Percentiles rank a stretch among this genome's conserved stretches.
phyloP scores from a whole-genome alignment of 2,113 vertebrate species.

The Nesogale talazaci region DNA sequence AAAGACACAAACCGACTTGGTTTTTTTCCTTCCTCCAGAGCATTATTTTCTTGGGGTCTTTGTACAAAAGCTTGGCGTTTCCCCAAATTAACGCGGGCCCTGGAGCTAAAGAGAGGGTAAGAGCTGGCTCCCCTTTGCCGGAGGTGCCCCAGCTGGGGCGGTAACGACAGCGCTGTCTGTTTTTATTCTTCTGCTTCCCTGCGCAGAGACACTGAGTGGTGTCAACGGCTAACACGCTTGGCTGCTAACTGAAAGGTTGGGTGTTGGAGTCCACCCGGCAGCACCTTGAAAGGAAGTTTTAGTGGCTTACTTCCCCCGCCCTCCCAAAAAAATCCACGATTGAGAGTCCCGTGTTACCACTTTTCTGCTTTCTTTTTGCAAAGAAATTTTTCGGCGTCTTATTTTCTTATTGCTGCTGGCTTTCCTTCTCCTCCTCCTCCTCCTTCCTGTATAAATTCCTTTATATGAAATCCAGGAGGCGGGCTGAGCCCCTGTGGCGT shows the following conservation, averaged over 20 bases:
- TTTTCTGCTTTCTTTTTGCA: too few relatives aligned
- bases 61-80: not conserved
- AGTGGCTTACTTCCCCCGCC: not conserved
- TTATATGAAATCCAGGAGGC: too few relatives aligned
- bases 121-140: not conserved
- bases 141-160: not conserved
- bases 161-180: not conserved
- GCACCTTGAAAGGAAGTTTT: not conserved
- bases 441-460: too few relatives aligned
- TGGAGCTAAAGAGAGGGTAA: not conserved
- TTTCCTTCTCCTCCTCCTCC: too few relatives aligned
- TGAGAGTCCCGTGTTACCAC: too few relatives aligned
- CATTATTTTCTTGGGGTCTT: not conserved
- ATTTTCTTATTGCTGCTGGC: too few relatives aligned
- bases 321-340: too few relatives aligned
- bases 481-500: too few relatives aligned
- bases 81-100: not conserved
- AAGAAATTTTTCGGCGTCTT: too few relatives aligned
- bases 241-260: not conserved
- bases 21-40: not conserved
- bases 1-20: not conserved
- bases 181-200: not conserved
- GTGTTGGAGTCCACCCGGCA: not conserved
- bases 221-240: too few relatives aligned
- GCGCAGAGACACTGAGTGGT: not conserved